Conservation (phyloP, 2,113 vertebrate species). For the Pseudorasbora parva region DNA sequence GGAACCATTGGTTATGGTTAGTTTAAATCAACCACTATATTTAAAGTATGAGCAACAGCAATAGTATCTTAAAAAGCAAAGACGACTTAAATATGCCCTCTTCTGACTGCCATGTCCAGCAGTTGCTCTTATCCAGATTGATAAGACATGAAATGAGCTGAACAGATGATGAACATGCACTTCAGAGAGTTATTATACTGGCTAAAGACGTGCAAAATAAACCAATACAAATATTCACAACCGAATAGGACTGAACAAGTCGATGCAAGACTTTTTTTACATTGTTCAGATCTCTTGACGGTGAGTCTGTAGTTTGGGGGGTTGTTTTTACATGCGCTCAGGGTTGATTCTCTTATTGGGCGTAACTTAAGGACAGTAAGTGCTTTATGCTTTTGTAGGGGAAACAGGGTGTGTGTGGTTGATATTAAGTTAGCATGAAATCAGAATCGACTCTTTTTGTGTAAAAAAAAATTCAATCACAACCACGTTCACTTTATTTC, state of each 20-base stretch:
- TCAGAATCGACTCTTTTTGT: conserved; percentile 3
- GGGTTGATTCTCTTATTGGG: background rate
- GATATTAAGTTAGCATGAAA: background rate
- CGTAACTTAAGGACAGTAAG: background rate
- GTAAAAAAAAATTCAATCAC: background rate
- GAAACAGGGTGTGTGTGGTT: background rate
- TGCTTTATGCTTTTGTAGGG: background rate
- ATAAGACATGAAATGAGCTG: too few relatives aligned
- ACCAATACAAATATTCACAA: background rate
- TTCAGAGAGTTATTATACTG: background rate
- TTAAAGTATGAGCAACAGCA: background rate
- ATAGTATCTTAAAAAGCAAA: background rate
- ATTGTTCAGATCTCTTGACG: background rate
- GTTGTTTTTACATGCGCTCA: background rate
- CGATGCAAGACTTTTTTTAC: background rate
- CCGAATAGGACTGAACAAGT: background rate
- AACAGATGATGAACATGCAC: background rate
- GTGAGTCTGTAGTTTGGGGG: background rate
- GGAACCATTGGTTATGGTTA: background rate
- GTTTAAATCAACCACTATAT: background rate
- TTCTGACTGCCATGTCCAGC: background rate
- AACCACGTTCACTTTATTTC: background rate
- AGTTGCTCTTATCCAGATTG: background rate
- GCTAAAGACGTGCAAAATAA: background rate
- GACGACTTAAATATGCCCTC: background rate